Conservation (phyloP, 2,113 vertebrate species). For the Oxygymnocypris stewartii region DNA sequence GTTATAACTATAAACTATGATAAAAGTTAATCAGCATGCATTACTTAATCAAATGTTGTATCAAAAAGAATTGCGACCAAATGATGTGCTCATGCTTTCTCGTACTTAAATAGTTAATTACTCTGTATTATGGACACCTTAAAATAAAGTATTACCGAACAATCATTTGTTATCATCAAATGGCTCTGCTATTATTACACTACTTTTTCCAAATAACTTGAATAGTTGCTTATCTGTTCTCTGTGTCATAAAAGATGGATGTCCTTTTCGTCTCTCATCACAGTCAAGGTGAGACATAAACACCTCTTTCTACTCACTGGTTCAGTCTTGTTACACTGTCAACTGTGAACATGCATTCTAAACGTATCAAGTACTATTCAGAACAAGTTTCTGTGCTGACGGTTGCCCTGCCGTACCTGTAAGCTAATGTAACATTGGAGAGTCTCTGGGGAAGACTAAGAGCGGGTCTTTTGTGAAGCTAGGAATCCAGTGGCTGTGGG, state of each 20-base stretch:
- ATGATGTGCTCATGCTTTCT: too few relatives aligned
- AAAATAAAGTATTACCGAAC: too few relatives aligned
- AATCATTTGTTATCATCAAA: neutral
- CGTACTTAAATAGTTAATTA: too few relatives aligned
- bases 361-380: neutral
- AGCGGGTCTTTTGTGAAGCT: conserved; percentile 40
- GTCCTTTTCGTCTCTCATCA: neutral
- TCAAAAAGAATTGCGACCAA: too few relatives aligned
- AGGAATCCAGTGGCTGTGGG: conserved; percentile 59
- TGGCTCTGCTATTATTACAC: neutral
- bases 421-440: neutral
- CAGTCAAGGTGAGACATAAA: conserved; percentile 2
- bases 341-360: neutral
- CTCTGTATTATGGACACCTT: too few relatives aligned
- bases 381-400: neutral
- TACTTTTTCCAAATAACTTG: neutral
- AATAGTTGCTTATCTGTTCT: neutral
- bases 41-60: too few relatives aligned
- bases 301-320: neutral
- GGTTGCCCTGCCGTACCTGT: neutral
- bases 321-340: neutral
- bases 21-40: too few relatives aligned
- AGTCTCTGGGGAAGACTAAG: neutral
- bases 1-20: too few relatives aligned
- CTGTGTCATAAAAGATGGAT: neutral